Evolutionary conservation across 2,797 vertebrate species (phyloP).

Genomic region (Cossypha dichroa): DNA sequence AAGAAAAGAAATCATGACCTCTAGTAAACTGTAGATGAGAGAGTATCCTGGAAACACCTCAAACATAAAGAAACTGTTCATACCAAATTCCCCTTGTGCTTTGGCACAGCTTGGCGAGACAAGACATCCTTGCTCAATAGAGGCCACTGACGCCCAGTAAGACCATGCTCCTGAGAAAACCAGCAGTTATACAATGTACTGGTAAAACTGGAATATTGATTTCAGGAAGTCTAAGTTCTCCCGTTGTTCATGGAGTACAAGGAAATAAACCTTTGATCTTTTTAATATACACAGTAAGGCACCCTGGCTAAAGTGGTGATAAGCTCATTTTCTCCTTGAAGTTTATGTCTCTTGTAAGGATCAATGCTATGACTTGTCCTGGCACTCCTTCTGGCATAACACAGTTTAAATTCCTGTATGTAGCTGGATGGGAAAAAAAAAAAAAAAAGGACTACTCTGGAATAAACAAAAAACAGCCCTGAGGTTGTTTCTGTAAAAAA

Average conservation of each 20-base stretch:
- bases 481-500: not conserved
- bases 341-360: not conserved
- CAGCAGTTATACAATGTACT: not conserved
- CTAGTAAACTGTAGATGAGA: not conserved
- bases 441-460: not conserved
- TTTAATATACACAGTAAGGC: not conserved
- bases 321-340: not conserved
- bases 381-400: not conserved
- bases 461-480: not conserved
- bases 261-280: not conserved
- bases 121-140: not conserved
- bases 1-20: not conserved
- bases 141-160: fast-evolving
- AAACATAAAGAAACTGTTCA: fast-evolving
- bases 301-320: not conserved
- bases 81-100: not conserved
- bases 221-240: not conserved
- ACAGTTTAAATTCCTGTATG: not conserved
- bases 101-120: not conserved
- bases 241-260: not conserved
- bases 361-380: not conserved
- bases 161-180: not conserved
- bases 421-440: not conserved
- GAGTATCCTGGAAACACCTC: not conserved
- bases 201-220: not conserved